phyloP scores from a whole-genome alignment of 2,888 invertebrate genomes.

The Drosophila mimica region DNA sequence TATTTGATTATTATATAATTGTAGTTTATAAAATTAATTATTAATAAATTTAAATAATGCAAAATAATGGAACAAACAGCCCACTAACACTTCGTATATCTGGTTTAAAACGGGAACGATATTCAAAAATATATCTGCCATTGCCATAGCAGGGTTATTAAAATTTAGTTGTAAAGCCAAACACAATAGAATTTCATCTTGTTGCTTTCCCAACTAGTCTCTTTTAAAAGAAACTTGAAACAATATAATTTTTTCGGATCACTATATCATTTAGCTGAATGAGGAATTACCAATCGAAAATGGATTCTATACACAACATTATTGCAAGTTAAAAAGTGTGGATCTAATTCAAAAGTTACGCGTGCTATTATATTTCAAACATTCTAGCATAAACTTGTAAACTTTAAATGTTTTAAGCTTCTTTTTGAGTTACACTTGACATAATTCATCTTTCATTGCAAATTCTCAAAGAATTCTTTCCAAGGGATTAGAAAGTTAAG shows the following conservation, averaged over 20 bases:
- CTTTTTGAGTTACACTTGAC: not conserved
- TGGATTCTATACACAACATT: not conserved
- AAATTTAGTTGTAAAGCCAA: not conserved
- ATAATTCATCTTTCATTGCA: not conserved
- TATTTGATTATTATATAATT: not conserved
- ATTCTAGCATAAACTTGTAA: not conserved
- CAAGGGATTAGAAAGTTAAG: not conserved
- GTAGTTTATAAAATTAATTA: not conserved
- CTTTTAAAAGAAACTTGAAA: not conserved
- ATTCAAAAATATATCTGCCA: not conserved
- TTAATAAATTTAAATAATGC: not conserved
- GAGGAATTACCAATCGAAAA: not conserved
- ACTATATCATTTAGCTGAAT: not conserved
- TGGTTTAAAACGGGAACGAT: not conserved
- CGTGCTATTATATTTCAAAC: not conserved
- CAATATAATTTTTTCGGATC: not conserved
- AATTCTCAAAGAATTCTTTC: not conserved
- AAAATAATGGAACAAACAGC: not conserved
- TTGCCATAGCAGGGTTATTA: not conserved
- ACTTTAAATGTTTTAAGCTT: not conserved
- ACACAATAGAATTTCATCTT: not conserved
- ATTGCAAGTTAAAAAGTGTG: not conserved
- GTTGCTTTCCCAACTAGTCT: not conserved
- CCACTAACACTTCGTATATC: not conserved
- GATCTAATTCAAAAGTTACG: not conserved